Conservation (phyloP, 2,113 vertebrate genomes). For the human region DNA sequence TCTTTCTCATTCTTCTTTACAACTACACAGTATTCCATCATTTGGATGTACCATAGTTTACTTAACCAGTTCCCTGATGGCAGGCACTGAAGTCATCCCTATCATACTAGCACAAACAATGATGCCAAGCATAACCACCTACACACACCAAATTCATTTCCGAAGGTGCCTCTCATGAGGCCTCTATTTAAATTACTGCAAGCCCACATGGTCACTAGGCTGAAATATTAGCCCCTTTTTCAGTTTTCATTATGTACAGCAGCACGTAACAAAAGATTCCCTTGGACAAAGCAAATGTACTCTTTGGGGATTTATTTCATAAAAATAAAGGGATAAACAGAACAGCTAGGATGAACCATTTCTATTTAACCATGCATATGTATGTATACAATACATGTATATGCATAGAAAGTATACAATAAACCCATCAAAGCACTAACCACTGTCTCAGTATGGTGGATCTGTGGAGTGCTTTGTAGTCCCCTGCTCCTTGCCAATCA, state of each 20-base stretch:
- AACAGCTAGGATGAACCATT: constrained; percentile 10
- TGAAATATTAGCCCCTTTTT: background rate
- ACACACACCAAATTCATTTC: background rate
- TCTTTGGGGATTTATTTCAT: background rate
- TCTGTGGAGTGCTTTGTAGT: background rate
- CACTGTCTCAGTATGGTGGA: background rate
- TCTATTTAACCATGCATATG: constrained; percentile 11
- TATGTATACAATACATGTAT: background rate
- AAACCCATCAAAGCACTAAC: constrained; percentile 3
- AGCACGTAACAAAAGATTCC: background rate
- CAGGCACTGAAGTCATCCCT: background rate
- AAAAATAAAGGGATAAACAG: constrained; percentile 39
- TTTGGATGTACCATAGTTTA: background rate
- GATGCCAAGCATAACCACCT: background rate
- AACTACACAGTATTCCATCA: background rate
- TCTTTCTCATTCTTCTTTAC: background rate
- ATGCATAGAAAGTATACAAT: background rate
- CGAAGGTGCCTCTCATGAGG: background rate
- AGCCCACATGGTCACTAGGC: background rate
- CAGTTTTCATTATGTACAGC: background rate
- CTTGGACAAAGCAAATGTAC: background rate
- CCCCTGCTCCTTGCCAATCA: background rate
- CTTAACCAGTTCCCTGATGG: background rate
- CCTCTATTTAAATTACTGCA: background rate
- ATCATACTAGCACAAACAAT: constrained; percentile 6